Conservation (phyloP, 2,797 vertebrate species). For the Discoglossus pictus region DNA sequence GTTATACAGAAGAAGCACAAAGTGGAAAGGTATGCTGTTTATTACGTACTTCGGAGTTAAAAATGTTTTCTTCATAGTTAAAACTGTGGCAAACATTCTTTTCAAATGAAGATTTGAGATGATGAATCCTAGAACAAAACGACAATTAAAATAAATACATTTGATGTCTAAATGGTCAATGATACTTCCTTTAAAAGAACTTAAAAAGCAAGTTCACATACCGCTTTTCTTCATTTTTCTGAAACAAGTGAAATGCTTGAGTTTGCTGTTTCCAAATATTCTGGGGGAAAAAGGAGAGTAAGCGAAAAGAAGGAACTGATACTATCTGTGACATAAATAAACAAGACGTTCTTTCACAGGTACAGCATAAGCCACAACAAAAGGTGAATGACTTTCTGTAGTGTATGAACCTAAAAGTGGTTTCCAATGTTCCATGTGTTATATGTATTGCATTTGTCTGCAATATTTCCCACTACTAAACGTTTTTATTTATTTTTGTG, state of each 20-base stretch:
- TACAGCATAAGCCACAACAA: too few species aligned
- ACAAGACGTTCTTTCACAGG: too few species aligned
- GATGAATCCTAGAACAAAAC: conserved; percentile 70
- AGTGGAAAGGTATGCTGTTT: neutral
- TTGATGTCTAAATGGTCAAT: too few species aligned
- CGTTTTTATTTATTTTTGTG: too few species aligned
- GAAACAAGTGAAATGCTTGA: conserved; percentile 70
- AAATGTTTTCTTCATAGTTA: conserved; percentile 75
- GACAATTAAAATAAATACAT: conserved; percentile 49
- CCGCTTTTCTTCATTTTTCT: conserved; percentile 79
- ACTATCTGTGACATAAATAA: neutral
- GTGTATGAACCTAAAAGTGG: too few species aligned
- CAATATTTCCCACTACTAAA: too few species aligned
- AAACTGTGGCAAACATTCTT: conserved; percentile 64
- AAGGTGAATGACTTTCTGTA: too few species aligned
- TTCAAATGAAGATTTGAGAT: conserved; percentile 76
- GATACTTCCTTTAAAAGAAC: conserved; percentile 12
- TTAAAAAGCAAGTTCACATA: conserved; percentile 51
- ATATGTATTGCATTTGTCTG: too few species aligned
- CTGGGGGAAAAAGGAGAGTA: conserved; percentile 67
- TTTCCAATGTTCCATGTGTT: too few species aligned
- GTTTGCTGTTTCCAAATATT: conserved; percentile 78
- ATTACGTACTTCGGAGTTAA: conserved; percentile 66
- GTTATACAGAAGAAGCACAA: too few species aligned
- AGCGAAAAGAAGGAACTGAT: neutral